These are phyloP conservation scores for Triplophysa rosa DNA, from an alignment of 2,113 vertebrate genomes.

Conservation along the genomic window DNA sequence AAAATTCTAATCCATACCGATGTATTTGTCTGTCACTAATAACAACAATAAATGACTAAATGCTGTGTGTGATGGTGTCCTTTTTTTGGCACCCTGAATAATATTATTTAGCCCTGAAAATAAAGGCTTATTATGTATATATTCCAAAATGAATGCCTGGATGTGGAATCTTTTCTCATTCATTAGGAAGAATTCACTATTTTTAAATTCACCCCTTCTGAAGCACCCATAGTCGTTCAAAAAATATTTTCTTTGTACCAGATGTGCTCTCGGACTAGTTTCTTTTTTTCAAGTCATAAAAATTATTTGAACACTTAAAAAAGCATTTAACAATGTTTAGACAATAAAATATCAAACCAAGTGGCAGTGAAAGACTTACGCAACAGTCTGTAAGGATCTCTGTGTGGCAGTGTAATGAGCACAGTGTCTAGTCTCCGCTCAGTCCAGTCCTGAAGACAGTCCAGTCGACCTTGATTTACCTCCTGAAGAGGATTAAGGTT, in stretches of 20 bases:
- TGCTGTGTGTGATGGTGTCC: neutral
- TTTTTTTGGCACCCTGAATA: too few relatives aligned
- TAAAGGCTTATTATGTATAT: too few relatives aligned
- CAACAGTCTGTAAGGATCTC: constrained; percentile 70
- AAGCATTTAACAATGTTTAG: neutral
- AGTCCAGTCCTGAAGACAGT: constrained; percentile 70
- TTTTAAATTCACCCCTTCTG: too few relatives aligned
- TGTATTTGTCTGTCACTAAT: neutral
- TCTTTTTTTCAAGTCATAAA: neutral
- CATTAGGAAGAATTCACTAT: too few relatives aligned
- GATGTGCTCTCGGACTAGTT: too few relatives aligned
- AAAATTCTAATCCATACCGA: too few relatives aligned
- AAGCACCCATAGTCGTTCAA: too few relatives aligned
- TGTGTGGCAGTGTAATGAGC: constrained; percentile 61
- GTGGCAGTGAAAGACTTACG: constrained; percentile 62
- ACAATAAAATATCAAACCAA: neutral
- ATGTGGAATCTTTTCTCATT: too few relatives aligned
- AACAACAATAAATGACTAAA: neutral
- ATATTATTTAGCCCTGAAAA: too few relatives aligned
- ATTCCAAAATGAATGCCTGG: too few relatives aligned
- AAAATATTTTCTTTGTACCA: too few relatives aligned
- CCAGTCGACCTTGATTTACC: constrained; percentile 61
- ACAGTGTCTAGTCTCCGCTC: constrained; percentile 66
- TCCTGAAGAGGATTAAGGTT: constrained; percentile 60
- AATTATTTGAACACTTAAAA: neutral